These are phyloP conservation scores for Urechis unicinctus DNA, from an alignment of 2,888 invertebrate species.

Conservation along the genomic window DNA sequence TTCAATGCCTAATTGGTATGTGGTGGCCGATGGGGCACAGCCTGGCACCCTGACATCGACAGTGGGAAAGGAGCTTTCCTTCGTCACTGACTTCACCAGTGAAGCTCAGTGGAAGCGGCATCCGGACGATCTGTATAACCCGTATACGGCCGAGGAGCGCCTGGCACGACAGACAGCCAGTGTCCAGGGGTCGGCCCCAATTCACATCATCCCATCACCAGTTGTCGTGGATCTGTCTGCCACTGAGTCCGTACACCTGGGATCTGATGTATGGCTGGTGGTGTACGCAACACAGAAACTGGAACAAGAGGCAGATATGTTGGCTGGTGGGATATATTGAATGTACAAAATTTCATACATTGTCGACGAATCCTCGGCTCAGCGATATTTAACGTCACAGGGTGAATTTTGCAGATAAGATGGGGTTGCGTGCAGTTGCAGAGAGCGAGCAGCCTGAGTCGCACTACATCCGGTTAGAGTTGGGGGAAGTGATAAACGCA, in stretches of 20 bases:
- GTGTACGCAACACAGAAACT: too few relatives aligned
- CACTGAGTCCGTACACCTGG: not conserved
- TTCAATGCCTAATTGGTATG: conserved; percentile 22
- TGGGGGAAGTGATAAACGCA: too few relatives aligned
- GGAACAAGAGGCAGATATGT: too few relatives aligned
- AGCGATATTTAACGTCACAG: too few relatives aligned
- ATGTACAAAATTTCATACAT: too few relatives aligned
- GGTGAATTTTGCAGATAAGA: too few relatives aligned
- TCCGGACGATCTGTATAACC: conserved; percentile 14
- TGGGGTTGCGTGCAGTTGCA: too few relatives aligned
- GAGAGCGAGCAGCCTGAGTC: too few relatives aligned
- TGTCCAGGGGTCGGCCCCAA: not conserved
- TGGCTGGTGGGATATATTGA: too few relatives aligned
- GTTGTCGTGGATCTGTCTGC: not conserved
- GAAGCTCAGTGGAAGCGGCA: conserved; percentile 24
- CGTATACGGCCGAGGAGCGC: conserved; percentile 19
- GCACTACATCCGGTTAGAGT: too few relatives aligned
- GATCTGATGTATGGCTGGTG: not conserved
- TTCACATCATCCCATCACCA: not conserved
- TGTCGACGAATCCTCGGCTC: too few relatives aligned
- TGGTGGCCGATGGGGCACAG: not conserved
- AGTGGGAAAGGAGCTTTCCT: conserved; percentile 14
- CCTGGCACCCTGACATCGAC: conserved; percentile 10
- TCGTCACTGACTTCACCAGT: conserved; percentile 16
- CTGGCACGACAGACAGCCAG: conserved; percentile 1